Percentiles rank a stretch among this genome's conserved stretches.
Conservation (phyloP, 2,888 invertebrate species). For the Abscondita cerata region DNA sequence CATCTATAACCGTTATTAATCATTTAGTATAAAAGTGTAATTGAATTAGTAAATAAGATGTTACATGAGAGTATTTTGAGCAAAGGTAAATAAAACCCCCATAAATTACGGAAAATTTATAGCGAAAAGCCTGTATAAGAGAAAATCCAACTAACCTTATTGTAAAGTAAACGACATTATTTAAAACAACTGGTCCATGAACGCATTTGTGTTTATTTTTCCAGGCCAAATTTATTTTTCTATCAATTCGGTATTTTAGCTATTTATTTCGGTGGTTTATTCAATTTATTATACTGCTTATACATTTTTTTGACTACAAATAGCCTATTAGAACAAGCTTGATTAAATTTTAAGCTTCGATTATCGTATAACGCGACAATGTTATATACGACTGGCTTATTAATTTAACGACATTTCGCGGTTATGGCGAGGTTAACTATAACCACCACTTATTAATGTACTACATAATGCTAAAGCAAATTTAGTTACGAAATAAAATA, state of each 20-base stretch:
- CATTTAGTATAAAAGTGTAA: too few species aligned
- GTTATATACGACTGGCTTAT: neutral
- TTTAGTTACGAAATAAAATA: constrained; percentile 18
- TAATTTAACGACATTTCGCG: neutral
- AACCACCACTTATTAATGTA: constrained; percentile 19
- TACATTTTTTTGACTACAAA: neutral
- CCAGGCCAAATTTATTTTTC: neutral
- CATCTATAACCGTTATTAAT: too few species aligned
- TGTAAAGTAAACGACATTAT: constrained; percentile 9
- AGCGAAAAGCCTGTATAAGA: constrained; percentile 1
- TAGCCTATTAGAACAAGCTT: neutral
- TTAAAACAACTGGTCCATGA: constrained; percentile 6
- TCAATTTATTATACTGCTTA: neutral
- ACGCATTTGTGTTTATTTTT: constrained; percentile 3
- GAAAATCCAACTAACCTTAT: constrained; percentile 1
- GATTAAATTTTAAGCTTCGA: neutral
- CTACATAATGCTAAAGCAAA: constrained; percentile 16
- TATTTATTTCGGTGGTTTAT: neutral
- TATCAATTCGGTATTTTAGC: neutral
- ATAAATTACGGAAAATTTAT: constrained; percentile 5
- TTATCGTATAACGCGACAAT: neutral
- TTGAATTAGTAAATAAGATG: too few species aligned
- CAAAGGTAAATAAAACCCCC: neutral
- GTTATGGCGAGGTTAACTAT: neutral
- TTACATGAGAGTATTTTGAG: too few species aligned